Percentiles rank a stretch among this genome's conserved stretches.
Conservation (phyloP, 2,113 vertebrate species). For the Silurus meridionalis region DNA sequence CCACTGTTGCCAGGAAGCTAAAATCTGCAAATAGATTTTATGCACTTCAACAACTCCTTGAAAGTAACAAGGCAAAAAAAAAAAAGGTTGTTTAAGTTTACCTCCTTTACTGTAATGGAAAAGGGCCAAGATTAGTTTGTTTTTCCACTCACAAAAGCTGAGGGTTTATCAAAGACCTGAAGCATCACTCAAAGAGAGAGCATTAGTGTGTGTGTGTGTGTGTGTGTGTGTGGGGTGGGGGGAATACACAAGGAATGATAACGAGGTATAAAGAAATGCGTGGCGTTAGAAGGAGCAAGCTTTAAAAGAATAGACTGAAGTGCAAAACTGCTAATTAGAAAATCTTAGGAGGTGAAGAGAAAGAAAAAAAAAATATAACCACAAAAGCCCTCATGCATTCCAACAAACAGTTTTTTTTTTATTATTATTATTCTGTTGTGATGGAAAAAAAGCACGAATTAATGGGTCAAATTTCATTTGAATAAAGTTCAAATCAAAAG, state of each 20-base stretch:
- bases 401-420: no score
- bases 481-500: background rate
- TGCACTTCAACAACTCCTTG: constrained; percentile 26
- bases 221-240: background rate
- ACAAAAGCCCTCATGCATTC: background rate
- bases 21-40: constrained; percentile 47
- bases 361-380: background rate
- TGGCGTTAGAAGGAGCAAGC: background rate
- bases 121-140: constrained; percentile 17
- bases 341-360: background rate
- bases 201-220: background rate
- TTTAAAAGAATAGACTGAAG: constrained; percentile 16
- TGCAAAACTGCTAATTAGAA: background rate
- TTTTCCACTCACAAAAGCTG: constrained; percentile 16
- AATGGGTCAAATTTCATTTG: background rate
- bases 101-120: constrained; percentile 9
- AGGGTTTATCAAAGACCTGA: constrained; percentile 18
- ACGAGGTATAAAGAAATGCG: background rate
- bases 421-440: background rate
- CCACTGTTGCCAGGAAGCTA: constrained; percentile 34
- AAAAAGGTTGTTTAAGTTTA: constrained; percentile 25
- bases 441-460: background rate
- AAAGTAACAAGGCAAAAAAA: constrained; percentile 11
- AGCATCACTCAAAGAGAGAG: constrained; percentile 2
- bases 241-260: background rate